These are phyloP conservation scores for Apodemia duryi DNA, from an alignment of 2,888 invertebrate genomes.

Conservation along the genomic window DNA sequence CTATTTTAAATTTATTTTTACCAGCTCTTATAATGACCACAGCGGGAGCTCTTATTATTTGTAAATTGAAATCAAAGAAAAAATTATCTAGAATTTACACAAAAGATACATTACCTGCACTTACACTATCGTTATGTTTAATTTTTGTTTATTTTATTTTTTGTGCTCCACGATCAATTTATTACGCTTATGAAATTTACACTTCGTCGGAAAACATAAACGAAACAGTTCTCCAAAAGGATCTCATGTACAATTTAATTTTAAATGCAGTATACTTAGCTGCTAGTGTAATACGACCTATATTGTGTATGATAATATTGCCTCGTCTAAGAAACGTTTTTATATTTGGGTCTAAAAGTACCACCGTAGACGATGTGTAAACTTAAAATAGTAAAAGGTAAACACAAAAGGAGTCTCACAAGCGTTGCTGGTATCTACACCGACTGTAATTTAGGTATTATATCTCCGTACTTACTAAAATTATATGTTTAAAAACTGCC, in stretches of 20 bases:
- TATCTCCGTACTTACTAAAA: neutral
- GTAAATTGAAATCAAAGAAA: slow-evolving; percentile 53
- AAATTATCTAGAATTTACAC: slow-evolving; percentile 41
- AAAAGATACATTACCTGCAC: slow-evolving; percentile 48
- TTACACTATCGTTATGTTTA: slow-evolving; percentile 62
- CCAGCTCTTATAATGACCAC: slow-evolving; percentile 54
- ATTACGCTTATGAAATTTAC: slow-evolving; percentile 51
- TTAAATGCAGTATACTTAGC: slow-evolving; percentile 48
- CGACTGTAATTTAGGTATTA: neutral
- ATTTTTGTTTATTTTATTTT: slow-evolving; percentile 51
- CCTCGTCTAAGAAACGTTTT: slow-evolving; percentile 46
- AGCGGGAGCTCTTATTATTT: slow-evolving; percentile 45
- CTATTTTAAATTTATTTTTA: slow-evolving; percentile 60
- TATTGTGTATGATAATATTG: slow-evolving; percentile 45
- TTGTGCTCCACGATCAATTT: slow-evolving; percentile 57
- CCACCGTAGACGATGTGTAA: slow-evolving; percentile 31
- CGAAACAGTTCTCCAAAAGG: slow-evolving; percentile 38
- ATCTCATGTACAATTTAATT: slow-evolving; percentile 44
- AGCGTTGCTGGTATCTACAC: neutral
- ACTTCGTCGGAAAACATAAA: slow-evolving; percentile 42
- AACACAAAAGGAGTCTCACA: neutral
- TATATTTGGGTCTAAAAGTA: slow-evolving; percentile 41
- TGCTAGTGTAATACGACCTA: slow-evolving; percentile 42
- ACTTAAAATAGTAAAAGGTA: neutral
- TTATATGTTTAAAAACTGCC: neutral